These are phyloP conservation scores for Galbula dea DNA, from an alignment of 2,113 vertebrate genomes.

Conservation along the genomic window DNA sequence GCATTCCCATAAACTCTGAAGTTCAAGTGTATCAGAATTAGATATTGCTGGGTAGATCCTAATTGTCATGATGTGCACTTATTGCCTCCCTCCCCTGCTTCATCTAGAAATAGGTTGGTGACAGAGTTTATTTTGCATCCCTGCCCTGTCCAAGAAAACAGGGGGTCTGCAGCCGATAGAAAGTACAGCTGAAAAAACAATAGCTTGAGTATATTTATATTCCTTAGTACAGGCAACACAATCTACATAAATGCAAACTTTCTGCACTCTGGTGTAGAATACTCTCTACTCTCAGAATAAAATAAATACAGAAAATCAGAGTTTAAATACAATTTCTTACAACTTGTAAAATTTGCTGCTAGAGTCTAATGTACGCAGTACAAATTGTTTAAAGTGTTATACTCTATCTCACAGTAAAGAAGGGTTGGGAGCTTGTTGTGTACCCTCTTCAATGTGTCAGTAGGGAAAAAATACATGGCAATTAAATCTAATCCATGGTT, in stretches of 20 bases:
- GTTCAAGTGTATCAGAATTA: background rate
- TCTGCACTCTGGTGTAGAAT: background rate
- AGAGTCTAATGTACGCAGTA: background rate
- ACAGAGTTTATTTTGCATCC: background rate
- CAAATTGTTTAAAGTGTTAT: background rate
- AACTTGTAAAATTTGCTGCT: background rate
- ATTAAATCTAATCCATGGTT: background rate
- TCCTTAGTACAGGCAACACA: background rate
- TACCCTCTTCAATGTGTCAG: background rate
- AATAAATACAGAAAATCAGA: background rate
- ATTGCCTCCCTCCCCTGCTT: background rate
- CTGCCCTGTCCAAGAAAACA: background rate
- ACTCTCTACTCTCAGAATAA: background rate
- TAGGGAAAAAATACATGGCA: background rate
- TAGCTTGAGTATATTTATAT: background rate
- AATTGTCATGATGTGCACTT: background rate
- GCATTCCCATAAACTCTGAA: background rate
- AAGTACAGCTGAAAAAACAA: background rate
- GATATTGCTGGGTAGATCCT: background rate
- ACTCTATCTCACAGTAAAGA: background rate
- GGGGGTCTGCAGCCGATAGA: background rate
- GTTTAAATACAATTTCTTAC: background rate
- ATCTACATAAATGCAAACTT: background rate
- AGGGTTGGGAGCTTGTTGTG: background rate
- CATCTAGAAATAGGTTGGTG: background rate